These are phyloP conservation scores for Penaeus vannamei DNA, from an alignment of 1,140 invertebrate genomes.

Conservation along the genomic window DNA sequence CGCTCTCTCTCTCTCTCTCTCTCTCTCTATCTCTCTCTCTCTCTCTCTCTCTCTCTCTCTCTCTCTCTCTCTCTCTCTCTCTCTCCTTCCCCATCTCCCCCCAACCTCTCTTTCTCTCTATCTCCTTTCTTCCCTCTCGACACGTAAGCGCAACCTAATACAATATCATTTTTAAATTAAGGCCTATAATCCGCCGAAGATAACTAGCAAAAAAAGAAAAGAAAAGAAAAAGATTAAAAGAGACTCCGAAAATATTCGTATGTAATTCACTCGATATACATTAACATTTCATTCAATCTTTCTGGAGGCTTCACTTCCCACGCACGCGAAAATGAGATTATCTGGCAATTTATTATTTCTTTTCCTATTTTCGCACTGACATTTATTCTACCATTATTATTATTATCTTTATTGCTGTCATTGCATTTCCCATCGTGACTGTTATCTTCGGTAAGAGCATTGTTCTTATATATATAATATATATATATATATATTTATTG, in stretches of 20 bases:
- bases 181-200: neutral
- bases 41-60: conserved; percentile 6
- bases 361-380: too few relatives aligned
- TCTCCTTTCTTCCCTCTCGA: neutral
- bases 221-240: neutral
- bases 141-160: neutral
- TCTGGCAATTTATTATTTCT: too few relatives aligned
- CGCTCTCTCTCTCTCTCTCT: neutral
- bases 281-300: neutral
- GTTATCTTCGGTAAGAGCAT: too few relatives aligned
- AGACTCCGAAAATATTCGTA: neutral
- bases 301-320: too few relatives aligned
- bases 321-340: too few relatives aligned
- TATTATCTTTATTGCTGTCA: too few relatives aligned
- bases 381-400: too few relatives aligned
- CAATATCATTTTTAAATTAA: neutral
- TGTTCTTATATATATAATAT: too few relatives aligned
- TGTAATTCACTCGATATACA: neutral
- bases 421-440: too few relatives aligned
- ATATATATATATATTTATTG: too few relatives aligned
- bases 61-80: neutral
- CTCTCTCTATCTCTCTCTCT: neutral
- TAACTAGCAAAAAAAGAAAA: too few relatives aligned
- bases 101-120: neutral
- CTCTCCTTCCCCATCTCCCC: neutral